Evolutionary conservation across 2,888 invertebrate genomes (phyloP), one percentile per base, ranked within the genome.

Genomic region (Drosophila setosimentum): DNA sequence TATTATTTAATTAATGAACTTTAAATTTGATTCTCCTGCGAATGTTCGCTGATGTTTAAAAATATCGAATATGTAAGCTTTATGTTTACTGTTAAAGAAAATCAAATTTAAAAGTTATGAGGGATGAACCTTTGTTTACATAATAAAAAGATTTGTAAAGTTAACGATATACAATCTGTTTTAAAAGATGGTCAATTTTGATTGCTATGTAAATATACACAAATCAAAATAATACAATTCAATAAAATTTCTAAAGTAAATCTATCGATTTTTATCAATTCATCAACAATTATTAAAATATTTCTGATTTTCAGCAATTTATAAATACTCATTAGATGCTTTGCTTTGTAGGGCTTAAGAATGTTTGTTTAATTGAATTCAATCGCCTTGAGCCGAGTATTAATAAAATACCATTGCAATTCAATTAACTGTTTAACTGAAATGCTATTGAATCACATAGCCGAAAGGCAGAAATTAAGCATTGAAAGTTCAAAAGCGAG

Each of bases 1-100:
- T 83, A 69, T 16, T 33, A 33, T 33, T 75, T 70, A 70, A 77
- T 83, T 77, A 86, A 84, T 73, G 75, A 64, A 68, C 59, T 64
- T 21, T 42, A 49, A 73, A 58, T 30, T 55, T 45, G 48, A 61
- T 51, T 67, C 18, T 37, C 8, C 2, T 37, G 18, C 8, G 5
- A 33, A 5, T 13, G 5, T 33, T 33, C 5, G 13, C 13, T 13
- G 13, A 33, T 13, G 33, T 16, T 33, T 33, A 16, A 18, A 35
- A 18, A 18, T 16, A 18, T n/a, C n/a, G n/a, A 18, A 35, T 35
- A 35, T 16, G 5, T 33, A 13, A 13, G 11, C 11, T 33, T 33
- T 4, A 13, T 33, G 33, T 33, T 33, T 33, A 33, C 33, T 4
- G 13, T 33, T 13, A 33, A 33, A 13, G 37, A 18, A 37, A 37